These are phyloP conservation scores for Drosophila nigrodunni DNA, from an alignment of 1,140 invertebrate genomes.

Conservation along the genomic window DNA sequence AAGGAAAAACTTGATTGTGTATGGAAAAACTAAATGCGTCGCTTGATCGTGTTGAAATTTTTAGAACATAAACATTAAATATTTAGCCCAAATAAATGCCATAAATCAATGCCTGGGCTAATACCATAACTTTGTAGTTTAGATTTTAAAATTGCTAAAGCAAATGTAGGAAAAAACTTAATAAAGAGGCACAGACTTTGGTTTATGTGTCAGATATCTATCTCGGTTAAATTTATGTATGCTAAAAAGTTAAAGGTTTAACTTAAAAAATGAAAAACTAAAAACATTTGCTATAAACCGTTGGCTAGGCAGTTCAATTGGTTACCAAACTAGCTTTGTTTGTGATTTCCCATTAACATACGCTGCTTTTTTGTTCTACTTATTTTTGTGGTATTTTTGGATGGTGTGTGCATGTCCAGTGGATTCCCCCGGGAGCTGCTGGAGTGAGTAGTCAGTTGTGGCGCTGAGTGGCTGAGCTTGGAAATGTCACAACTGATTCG, in stretches of 20 bases:
- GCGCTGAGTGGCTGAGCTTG: conserved; percentile 58
- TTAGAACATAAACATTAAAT: neutral
- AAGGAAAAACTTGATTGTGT: neutral
- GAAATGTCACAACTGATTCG: conserved; percentile 64
- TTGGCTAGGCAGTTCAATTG: neutral
- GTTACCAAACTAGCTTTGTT: neutral
- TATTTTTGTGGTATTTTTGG: neutral
- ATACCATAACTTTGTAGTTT: no score
- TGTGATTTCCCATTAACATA: neutral
- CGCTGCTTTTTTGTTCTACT: neutral
- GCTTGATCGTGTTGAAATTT: conserved; percentile 4
- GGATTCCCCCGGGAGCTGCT: neutral
- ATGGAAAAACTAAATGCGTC: neutral
- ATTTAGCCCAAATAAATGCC: no score
- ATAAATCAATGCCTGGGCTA: neutral
- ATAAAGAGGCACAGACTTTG: no score
- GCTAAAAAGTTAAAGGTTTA: no score
- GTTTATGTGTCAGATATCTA: no score
- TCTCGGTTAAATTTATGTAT: no score
- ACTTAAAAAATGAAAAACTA: no score
- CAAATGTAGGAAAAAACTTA: no score
- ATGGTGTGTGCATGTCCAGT: neutral
- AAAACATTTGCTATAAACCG: no score
- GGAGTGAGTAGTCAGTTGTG: conserved; percentile 1
- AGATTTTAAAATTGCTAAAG: no score